Base-by-base conservation (phyloP, 2,888 invertebrate species). In the Crossocerus cetratus region DNA sequence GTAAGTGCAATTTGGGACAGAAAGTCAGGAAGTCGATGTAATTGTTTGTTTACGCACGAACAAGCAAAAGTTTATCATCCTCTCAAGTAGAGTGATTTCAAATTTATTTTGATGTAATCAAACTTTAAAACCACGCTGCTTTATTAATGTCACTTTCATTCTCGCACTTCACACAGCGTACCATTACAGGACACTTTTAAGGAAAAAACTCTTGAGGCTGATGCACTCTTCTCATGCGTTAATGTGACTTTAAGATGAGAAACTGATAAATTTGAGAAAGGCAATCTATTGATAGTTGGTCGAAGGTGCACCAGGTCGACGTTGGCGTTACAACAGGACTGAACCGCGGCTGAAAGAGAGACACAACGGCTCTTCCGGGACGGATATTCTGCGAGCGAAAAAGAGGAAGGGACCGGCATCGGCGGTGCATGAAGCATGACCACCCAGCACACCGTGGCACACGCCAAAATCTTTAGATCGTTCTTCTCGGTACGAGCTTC, bases 381-480 rank as follows among this genome's bases (percentile, higher is more conserved):
- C 82, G 85, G 84, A 77, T 80, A 82, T 74, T 72, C 82, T 77
- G 77, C 74, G 78, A 78, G 76, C 70, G 78, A 83, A 84, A 32
- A 84, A 85, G 85, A 87, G 87, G 89, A 89, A 90, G 90, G 90
- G 89, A 89, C 89, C 85, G 90, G 89, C 89, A 83, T 83, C 89
- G 82, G 72, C 89, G 84, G 86, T 84, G 90, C 90, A 82, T 90
- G 86, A 90, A 90, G 89, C 90, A 85, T 89, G 84, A 90, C 89
- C 82, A 81, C 75, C 84, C 84, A 85, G 84, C 86, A 78, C 85
- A 86, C 82, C 85, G 82, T 82, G 85, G 87, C 89, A 86, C 88
- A 87, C 87, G 88, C 88, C 88, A 87, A 89, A 89, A 88, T 87
- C 86, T 79, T 82, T 77, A 72, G 72, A 77, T 73, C 65, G 5